A percentile compares a stretch with the other conserved stretches of the same genome.
phyloP scores from a whole-genome alignment of 30 jellyfish, hydroid and myxozoan species.

The Chrysaora quinquecirrha region DNA sequence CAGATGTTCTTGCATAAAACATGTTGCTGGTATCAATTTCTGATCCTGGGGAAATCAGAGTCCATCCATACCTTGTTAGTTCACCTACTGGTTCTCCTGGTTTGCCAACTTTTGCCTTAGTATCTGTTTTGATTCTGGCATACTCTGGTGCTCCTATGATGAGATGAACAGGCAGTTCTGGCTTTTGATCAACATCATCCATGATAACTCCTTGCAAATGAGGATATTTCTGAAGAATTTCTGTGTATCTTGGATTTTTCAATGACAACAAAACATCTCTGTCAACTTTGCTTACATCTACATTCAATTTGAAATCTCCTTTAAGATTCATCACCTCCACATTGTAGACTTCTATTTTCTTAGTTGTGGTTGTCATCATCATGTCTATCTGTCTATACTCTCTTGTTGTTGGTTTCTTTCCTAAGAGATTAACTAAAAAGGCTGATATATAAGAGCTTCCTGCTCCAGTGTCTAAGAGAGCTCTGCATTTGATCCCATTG shows the following conservation, averaged over 20 bases:
- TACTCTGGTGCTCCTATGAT: neutral
- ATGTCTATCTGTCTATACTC: slow-evolving; percentile 63
- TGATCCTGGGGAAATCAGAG: slow-evolving; percentile 26
- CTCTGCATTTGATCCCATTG: slow-evolving; percentile 65
- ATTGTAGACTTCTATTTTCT: slow-evolving; percentile 53
- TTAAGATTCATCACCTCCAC: slow-evolving; percentile 23
- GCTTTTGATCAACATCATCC: slow-evolving; percentile 29
- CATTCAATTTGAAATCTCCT: slow-evolving; percentile 50
- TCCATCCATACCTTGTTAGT: slow-evolving; percentile 24
- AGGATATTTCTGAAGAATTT: slow-evolving; percentile 12
- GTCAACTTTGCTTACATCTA: slow-evolving; percentile 63
- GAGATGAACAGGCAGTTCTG: neutral
- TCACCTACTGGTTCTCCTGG: slow-evolving; percentile 52
- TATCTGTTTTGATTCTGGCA: neutral
- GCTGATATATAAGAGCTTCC: slow-evolving; percentile 78
- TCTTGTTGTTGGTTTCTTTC: slow-evolving; percentile 32
- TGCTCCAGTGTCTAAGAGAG: slow-evolving; percentile 68
- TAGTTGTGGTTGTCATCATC: slow-evolving; percentile 63
- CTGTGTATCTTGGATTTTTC: slow-evolving; percentile 43
- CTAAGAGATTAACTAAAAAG: slow-evolving; percentile 35
- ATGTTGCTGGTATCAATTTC: slow-evolving; percentile 1
- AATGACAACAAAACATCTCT: slow-evolving; percentile 35
- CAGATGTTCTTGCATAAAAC: slow-evolving; percentile 12
- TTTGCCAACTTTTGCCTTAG: neutral
- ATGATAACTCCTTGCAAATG: slow-evolving; percentile 46